Conservation (phyloP, 2,113 vertebrate genomes). For the Planiliza haematocheilus region DNA sequence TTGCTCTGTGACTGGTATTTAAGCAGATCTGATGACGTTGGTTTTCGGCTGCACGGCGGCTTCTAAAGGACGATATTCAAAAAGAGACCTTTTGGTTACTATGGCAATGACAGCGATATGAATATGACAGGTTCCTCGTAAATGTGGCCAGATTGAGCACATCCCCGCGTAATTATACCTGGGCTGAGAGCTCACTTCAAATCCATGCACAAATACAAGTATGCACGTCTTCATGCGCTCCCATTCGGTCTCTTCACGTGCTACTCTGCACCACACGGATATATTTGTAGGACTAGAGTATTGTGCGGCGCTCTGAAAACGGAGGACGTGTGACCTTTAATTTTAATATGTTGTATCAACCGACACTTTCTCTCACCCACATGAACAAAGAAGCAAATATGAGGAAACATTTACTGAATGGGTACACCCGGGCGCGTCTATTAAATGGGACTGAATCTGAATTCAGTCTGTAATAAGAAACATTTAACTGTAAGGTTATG, state of each 20-base stretch:
- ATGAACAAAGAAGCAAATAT: neutral
- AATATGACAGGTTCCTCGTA: slow-evolving; percentile 63
- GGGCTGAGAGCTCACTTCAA: slow-evolving; percentile 57
- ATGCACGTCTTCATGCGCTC: neutral
- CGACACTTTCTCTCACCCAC: neutral
- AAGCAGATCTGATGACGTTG: slow-evolving; percentile 63
- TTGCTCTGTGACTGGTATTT: slow-evolving; percentile 49
- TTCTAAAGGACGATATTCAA: slow-evolving; percentile 67
- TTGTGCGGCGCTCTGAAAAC: slow-evolving; percentile 36
- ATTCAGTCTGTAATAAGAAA: neutral
- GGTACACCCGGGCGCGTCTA: neutral
- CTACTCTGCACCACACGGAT: slow-evolving; percentile 4
- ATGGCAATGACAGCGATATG: slow-evolving; percentile 72
- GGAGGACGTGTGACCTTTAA: slow-evolving; percentile 48
- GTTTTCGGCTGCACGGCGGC: slow-evolving; percentile 44
- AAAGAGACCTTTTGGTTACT: slow-evolving; percentile 76
- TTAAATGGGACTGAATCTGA: slow-evolving; percentile 11
- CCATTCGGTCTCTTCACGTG: neutral
- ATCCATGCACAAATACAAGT: slow-evolving; percentile 23
- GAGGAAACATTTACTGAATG: neutral
- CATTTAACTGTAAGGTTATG: neutral
- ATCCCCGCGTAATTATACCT: slow-evolving; percentile 68
- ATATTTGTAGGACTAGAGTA: slow-evolving; percentile 5
- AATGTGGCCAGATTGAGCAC: slow-evolving; percentile 60
- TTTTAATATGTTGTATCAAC: slow-evolving; percentile 37